Conservation (phyloP, 2,888 invertebrate species). For the Fragum whitleyi region DNA sequence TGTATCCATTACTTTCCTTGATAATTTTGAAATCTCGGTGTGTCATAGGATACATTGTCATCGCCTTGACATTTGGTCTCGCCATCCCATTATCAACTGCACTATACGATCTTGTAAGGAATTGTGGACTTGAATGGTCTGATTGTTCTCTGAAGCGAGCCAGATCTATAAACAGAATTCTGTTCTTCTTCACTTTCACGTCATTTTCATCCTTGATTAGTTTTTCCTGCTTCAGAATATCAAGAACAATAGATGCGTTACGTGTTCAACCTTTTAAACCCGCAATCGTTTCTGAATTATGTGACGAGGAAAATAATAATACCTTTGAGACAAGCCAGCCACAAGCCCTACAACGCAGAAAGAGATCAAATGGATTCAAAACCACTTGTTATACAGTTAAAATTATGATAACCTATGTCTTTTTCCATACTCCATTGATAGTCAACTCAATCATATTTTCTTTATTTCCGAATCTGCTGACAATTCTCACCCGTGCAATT, state of each 20-base stretch:
- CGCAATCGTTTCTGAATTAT: background rate
- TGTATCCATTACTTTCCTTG: background rate
- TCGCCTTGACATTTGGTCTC: background rate
- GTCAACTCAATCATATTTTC: background rate
- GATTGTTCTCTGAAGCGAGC: background rate
- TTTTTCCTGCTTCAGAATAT: background rate
- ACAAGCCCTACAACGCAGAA: background rate
- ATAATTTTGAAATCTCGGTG: background rate
- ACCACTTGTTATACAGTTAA: background rate
- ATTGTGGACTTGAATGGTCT: background rate
- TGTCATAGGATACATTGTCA: background rate
- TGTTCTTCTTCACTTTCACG: background rate
- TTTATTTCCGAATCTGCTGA: background rate
- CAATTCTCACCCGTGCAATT: background rate
- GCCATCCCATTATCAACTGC: background rate
- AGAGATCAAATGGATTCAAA: too few relatives aligned
- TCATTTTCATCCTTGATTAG: background rate
- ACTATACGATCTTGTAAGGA: background rate
- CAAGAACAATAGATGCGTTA: background rate
- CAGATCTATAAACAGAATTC: background rate
- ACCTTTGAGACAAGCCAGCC: background rate
- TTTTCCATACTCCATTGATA: background rate
- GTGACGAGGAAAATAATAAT: background rate
- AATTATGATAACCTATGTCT: background rate
- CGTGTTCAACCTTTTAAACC: background rate